Conservation (phyloP, 2,797 vertebrate species). For the Harpagifer antarcticus region DNA sequence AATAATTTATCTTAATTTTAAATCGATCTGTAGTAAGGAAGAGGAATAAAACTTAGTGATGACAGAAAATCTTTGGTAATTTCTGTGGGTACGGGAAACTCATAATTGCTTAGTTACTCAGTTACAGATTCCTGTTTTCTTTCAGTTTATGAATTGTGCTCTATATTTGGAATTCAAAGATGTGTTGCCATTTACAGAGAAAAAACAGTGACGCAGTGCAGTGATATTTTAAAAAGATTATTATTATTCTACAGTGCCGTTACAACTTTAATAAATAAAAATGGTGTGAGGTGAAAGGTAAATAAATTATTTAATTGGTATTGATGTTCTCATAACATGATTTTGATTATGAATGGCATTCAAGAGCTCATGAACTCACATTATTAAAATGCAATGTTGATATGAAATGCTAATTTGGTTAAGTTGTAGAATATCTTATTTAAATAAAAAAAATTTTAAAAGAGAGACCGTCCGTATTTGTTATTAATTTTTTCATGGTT, state of each 20-base stretch:
- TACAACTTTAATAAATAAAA: not conserved
- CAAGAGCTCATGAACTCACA: not conserved
- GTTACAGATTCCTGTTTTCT: constrained; percentile 2
- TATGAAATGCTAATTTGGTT: not conserved
- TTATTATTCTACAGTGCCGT: not conserved
- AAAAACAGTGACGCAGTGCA: not conserved
- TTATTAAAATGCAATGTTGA: constrained; percentile 2
- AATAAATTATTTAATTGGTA: too few relatives aligned
- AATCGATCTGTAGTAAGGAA: constrained; percentile 53
- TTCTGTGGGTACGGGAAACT: constrained; percentile 36
- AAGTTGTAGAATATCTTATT: not conserved
- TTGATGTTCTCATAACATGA: too few relatives aligned
- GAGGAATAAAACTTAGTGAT: constrained; percentile 31
- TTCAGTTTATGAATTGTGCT: constrained; percentile 13
- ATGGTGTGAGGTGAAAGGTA: too few relatives aligned
- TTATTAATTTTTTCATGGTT: not conserved
- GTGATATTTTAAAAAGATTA: too few relatives aligned
- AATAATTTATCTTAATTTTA: constrained; percentile 69
- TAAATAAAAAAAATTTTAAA: not conserved
- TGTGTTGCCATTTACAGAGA: not conserved
- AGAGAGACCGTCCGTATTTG: not conserved
- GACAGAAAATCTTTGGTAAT: constrained; percentile 48
- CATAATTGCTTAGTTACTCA: constrained; percentile 24
- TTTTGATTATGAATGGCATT: too few relatives aligned
- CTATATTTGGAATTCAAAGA: not conserved